Evolutionary conservation across 2,888 invertebrate genomes (phyloP).

Genomic region (Eupithecia abbreviata): DNA sequence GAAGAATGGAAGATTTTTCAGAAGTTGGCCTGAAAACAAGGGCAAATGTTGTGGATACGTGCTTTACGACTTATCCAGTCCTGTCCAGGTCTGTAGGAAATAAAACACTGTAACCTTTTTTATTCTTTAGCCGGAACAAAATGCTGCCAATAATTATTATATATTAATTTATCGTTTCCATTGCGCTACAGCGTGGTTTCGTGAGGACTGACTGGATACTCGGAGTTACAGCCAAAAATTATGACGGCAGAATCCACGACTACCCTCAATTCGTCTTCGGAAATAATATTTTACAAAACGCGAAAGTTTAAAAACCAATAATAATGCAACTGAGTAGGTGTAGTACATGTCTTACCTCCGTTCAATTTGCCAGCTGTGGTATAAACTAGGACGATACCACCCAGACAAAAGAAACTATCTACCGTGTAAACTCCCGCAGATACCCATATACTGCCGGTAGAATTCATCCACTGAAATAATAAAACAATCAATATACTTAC

Average conservation of each 20-base stretch:
- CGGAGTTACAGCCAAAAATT: too few relatives aligned
- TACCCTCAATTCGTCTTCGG: too few relatives aligned
- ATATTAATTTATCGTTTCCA: too few relatives aligned
- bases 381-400: conserved; percentile 66
- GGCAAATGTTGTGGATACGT: neutral
- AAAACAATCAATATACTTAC: conserved; percentile 14
- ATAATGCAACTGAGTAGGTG: neutral
- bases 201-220: too few relatives aligned
- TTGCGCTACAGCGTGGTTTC: too few relatives aligned
- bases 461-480: conserved; percentile 44
- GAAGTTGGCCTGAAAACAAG: conserved; percentile 49
- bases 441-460: conserved; percentile 61
- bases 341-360: conserved; percentile 47
- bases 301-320: too few relatives aligned
- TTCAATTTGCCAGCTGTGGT: conserved; percentile 61
- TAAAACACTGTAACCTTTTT: neutral
- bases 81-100: neutral
- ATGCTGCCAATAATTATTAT: neutral
- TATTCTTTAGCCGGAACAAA: neutral
- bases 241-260: too few relatives aligned
- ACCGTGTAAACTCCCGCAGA: conserved; percentile 77
- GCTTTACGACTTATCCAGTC: neutral
- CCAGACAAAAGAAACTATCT: conserved; percentile 84
- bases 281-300: too few relatives aligned
- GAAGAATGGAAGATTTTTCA: conserved; percentile 63